These are phyloP conservation scores for Microcebus jonahi DNA, from an alignment of 2,113 vertebrate genomes.

Conservation along the genomic window DNA sequence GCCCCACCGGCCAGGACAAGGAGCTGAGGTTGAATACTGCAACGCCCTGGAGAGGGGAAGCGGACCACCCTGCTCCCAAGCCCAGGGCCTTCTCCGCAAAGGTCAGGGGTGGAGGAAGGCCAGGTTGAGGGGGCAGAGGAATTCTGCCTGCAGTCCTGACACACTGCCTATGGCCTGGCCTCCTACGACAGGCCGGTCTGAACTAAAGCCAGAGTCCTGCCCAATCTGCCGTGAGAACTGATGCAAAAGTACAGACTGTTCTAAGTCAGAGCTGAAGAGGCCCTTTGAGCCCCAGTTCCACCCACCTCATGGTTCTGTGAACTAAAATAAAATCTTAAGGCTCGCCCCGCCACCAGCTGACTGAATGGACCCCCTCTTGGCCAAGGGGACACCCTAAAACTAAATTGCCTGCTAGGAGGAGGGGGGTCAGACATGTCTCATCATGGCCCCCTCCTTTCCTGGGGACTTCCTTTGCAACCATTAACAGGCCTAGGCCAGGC, in stretches of 20 bases:
- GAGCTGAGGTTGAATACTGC: background rate
- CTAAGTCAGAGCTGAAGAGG: constrained; percentile 2
- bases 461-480: too few relatives aligned
- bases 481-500: too few relatives aligned
- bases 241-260: constrained; percentile 49
- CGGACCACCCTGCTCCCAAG: background rate
- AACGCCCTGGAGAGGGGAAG: background rate
- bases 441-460: too few relatives aligned
- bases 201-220: background rate
- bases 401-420: too few relatives aligned
- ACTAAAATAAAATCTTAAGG: too few relatives aligned
- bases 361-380: too few relatives aligned
- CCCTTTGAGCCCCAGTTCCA: background rate
- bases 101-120: background rate
- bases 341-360: too few relatives aligned
- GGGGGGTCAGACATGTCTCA: too few relatives aligned
- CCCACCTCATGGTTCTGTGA: background rate
- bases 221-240: background rate
- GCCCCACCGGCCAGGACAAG: background rate
- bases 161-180: background rate
- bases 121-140: background rate
- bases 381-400: too few relatives aligned
- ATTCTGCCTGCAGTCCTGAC: background rate
- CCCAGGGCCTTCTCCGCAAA: background rate
- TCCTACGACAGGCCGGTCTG: background rate